Base-by-base conservation (phyloP, 2,888 invertebrate species). In the Allophyes oxyacanthae region DNA sequence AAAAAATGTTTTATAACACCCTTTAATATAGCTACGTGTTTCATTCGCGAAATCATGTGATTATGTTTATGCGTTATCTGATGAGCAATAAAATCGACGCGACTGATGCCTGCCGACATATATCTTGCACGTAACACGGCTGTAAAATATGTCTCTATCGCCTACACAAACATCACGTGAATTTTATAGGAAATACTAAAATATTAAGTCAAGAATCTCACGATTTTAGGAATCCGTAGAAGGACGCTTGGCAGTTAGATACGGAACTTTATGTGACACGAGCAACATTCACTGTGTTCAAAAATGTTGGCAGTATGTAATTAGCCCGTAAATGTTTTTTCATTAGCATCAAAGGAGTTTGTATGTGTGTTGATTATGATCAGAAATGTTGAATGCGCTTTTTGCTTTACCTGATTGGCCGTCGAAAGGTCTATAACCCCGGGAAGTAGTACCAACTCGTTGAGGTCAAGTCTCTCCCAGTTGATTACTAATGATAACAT, bases 131-230 rank as follows among this genome's bases (percentile, higher is more conserved):
- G 44, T 43, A 52, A 13, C 9, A 1, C 42, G 25, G 30, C 34
- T 36, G 50, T 56, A 49, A 63, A 73, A 59, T 57, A 57, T 46
- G 26, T 56, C 33, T 59, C 53, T 54, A 64, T 62, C 58, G 53
- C 59, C 64, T 58, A 63, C 72, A 51, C 57, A 43, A n/a, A n/a
- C 26, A 58, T 76, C 80, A 79, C 76, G 75, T 70, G 76, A 66
- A 58, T 60, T 64, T 58, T 52, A 59, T 64, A 46, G 57, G 57
- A 54, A 66, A 57, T 57, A 59, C 58, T 60, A 64, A 60, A 60
- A 60, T 51, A 48, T 42, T 13, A 34, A 59, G 42, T 38, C 13
- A 37, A 28, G 37, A 57, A 53, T 55, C 43, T 44, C 28, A 26
- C 25, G 14, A 26, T 33, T 62, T 51, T 20, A 50, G 36, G 36